Percentiles rank a stretch among this genome's conserved stretches.
These are phyloP conservation scores for Mactromeris polynyma DNA, from an alignment of 2,888 invertebrate genomes.

Conservation along the genomic window DNA sequence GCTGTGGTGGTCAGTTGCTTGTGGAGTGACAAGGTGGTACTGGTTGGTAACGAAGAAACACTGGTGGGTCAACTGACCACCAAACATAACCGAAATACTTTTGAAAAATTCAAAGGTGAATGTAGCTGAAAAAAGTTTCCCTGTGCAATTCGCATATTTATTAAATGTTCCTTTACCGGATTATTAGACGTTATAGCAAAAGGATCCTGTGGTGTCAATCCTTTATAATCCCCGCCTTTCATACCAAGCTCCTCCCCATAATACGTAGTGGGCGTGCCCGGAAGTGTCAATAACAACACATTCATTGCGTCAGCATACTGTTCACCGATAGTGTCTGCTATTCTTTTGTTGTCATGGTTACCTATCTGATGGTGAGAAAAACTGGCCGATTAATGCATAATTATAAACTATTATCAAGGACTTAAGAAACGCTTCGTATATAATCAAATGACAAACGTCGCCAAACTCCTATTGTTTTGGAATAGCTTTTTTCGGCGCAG, in stretches of 20 bases:
- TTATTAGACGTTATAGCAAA: constrained; percentile 72
- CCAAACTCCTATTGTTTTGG: background rate
- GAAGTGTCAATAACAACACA: constrained; percentile 93
- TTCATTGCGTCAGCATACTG: constrained; percentile 92
- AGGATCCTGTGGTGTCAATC: constrained; percentile 81
- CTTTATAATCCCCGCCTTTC: constrained; percentile 88
- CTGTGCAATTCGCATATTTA: background rate
- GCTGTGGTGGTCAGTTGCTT: too few relatives aligned
- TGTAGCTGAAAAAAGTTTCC: too few relatives aligned
- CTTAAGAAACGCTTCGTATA: too few relatives aligned
- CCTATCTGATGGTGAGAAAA: constrained; percentile 73
- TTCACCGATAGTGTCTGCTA: constrained; percentile 89
- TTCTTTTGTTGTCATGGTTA: constrained; percentile 83
- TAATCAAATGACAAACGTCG: too few relatives aligned
- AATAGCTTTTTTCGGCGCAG: background rate
- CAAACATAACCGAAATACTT: too few relatives aligned
- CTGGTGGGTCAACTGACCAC: too few relatives aligned
- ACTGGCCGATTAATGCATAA: too few relatives aligned
- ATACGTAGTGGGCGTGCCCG: constrained; percentile 95
- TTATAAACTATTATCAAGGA: too few relatives aligned
- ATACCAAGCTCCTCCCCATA: constrained; percentile 96
- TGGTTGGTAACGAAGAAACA: too few relatives aligned
- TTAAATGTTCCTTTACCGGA: constrained; percentile 36
- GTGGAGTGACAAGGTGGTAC: too few relatives aligned
- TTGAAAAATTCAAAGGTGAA: too few relatives aligned